Percentiles rank a stretch among this genome's conserved stretches.
phyloP scores from a whole-genome alignment of 2,113 vertebrate genomes.

The Pterocles burchelli region DNA sequence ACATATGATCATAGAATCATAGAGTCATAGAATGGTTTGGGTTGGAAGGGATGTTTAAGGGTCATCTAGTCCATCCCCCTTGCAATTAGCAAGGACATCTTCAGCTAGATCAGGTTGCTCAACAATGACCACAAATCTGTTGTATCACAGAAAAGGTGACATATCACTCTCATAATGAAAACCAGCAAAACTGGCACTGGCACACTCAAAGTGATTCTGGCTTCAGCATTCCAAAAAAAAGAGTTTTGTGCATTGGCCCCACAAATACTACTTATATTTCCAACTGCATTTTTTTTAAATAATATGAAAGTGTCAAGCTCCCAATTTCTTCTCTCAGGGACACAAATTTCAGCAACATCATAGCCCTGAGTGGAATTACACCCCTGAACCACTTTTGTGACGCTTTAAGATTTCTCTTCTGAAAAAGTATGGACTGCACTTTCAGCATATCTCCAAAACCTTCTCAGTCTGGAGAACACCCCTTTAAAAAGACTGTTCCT shows the following conservation, averaged over 20 bases:
- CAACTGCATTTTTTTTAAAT: background rate
- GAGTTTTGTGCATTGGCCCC: background rate
- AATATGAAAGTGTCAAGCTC: background rate
- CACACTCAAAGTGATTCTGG: background rate
- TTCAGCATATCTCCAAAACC: background rate
- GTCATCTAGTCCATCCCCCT: background rate
- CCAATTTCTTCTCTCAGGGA: background rate
- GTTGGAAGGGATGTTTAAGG: background rate
- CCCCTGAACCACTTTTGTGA: background rate
- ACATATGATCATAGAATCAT: background rate
- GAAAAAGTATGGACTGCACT: background rate
- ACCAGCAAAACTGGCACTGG: background rate
- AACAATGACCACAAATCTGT: background rate
- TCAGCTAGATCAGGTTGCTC: background rate
- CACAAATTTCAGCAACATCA: background rate
- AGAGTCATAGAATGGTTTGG: background rate
- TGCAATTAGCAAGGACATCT: background rate
- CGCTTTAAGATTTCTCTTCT: background rate
- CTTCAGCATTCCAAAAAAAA: background rate
- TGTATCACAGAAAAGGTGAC: background rate
- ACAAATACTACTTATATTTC: background rate
- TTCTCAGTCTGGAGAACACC: background rate
- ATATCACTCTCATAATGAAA: background rate
- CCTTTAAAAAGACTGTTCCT: background rate
- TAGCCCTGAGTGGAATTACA: background rate